These are phyloP conservation scores for Smutsia temminckii DNA, from an alignment of 2,797 vertebrate genomes.

Conservation along the genomic window DNA sequence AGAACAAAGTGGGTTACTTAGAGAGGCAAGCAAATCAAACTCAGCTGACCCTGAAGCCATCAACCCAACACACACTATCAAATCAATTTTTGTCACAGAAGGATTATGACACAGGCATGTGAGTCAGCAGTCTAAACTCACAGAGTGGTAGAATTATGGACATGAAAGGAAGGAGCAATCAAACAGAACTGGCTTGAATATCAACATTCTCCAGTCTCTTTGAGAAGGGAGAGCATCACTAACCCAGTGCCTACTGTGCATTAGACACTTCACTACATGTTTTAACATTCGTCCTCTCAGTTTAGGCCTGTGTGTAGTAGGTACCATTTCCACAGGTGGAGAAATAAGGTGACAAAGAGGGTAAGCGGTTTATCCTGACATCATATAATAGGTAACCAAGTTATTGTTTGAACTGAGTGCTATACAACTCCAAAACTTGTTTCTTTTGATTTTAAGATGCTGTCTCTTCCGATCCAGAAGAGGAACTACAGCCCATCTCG, in stretches of 20 bases:
- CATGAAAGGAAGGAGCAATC: background rate
- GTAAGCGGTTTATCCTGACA: background rate
- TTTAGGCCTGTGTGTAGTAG: background rate
- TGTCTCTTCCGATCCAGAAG: background rate
- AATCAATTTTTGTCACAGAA: background rate
- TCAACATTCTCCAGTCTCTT: background rate
- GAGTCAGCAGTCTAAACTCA: constrained; percentile 40
- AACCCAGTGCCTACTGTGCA: background rate
- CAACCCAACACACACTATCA: background rate
- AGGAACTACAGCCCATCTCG: background rate
- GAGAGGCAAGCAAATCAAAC: background rate
- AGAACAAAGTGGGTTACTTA: background rate
- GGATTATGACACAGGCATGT: background rate
- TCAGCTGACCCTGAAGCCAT: constrained; percentile 19
- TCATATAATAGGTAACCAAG: background rate
- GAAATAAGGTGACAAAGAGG: background rate
- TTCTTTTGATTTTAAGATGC: background rate
- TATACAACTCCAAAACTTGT: background rate
- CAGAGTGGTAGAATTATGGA: background rate
- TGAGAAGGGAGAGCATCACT: background rate
- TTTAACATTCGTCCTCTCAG: background rate
- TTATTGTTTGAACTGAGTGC: background rate
- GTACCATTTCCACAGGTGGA: background rate
- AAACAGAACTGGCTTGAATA: background rate
- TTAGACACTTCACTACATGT: background rate